Base-by-base conservation (phyloP, 92 coral and sea anemone species). In the Siderastrea siderea region DNA sequence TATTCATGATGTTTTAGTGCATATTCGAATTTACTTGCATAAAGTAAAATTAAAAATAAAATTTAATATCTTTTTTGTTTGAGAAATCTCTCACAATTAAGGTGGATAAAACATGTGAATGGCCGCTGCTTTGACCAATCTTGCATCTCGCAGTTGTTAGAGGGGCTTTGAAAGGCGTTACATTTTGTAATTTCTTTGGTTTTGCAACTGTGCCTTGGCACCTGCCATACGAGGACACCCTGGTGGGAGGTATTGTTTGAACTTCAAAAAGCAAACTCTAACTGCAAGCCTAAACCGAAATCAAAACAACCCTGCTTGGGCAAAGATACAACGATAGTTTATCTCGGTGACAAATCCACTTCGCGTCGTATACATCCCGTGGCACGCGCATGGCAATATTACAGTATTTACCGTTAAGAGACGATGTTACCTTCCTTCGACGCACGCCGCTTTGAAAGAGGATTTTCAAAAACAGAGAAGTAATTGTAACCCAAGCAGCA, bases 211-310 rank as follows among this genome's bases (percentile, higher is more conserved):
- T 63, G 6, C 7, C 50, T 58, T 54, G 71, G 57, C 87, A 84
- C 71, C 72, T 84, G 9, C 78, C 86, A 82, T 68, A 78, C 47
- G 86, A 82, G 49, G 73, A 65, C 79, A 10, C 69, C 80, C 52
- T 45, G 53, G 52, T 58, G 80, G 19, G 81, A 10, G 38, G 15
- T 74, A 73, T 84, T 84, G 87, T 84, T 84, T 73, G 74, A 74
- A 84, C 70, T 84, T 72, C 80, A 84, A 72, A 57, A 74, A 84
- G 81, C 87, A 84, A 83, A 73, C 87, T 84, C 63, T 63, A 60
- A 50, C 80, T 65, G 46, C 62, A 84, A 26, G 46, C 79, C 81
- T 26, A 83, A 54, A 83, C 80, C 51, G 45, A 74, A 84, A 74
- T 43, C 52, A 73, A 84, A 61, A 73, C 63, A 84, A 63, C 72